Base-by-base conservation (phyloP, 2,113 vertebrate genomes). In the Oreochromis spilurus region DNA sequence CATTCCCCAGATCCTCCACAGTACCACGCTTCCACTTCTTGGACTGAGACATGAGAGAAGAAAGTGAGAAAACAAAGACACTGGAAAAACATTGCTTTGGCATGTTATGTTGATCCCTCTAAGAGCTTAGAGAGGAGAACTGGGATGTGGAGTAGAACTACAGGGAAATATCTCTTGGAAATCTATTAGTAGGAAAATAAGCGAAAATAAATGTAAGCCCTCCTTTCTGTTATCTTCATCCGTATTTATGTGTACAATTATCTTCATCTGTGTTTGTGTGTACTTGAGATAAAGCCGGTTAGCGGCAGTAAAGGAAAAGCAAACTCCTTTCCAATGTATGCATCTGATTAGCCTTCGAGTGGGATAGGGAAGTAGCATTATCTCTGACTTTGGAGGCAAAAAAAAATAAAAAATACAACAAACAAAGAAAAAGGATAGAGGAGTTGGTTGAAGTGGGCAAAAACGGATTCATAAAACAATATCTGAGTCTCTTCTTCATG, bases 321-420 rank as follows among this genome's bases (percentile, higher is more conserved):
- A 82, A 58, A 52, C 52, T 78, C 38, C 85, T 81, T 85, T 67
- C 75, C 87, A 87, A 83, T 72, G 86, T 65, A 92, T 89, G 90
- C 87, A 94, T 93, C 90, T 92, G 82, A 87, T 93, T 91, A 80
- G 87, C 90, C 87, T 83, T 21, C 77, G 82, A 88, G 86, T 88
- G 90, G 53, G 72, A 83, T 77, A 79, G 79, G 17, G 43, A 91
- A 72, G 57, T 38, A 26, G 54, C 79, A 87, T 90, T 92, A 91
- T 89, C 85, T 79, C 43, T 52, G 48, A 78, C 58, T 86, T 92
- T 82, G 55, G 50, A 62, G 84, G 89, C 54, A 84, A 87, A 82
- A 26, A 57, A 16, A 36, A 12, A 62, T 6, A 40, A 58, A 26
- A 57, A 34, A 53, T 13, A 62, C 11, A 48, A 58, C 48, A 10